These are phyloP conservation scores for Plebejus melissa DNA, from an alignment of 2,888 invertebrate genomes.

Conservation along the genomic window DNA sequence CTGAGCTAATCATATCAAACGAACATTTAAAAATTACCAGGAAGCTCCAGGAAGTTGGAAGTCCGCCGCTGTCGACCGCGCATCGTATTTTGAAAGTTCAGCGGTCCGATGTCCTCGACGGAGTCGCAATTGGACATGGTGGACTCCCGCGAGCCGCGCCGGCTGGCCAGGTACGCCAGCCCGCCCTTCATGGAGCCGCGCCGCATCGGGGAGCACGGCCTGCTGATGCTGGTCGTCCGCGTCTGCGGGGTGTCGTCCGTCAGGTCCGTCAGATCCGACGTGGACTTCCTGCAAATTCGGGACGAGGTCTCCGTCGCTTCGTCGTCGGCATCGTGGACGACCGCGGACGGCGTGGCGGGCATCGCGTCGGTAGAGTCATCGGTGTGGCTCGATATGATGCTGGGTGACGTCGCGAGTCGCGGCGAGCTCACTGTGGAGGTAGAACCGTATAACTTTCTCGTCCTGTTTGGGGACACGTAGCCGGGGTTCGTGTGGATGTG, in stretches of 20 bases:
- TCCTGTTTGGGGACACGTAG: constrained; percentile 75
- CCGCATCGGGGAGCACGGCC: constrained; percentile 82
- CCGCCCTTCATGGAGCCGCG: constrained; percentile 84
- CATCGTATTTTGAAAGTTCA: constrained; percentile 88
- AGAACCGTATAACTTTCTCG: constrained; percentile 64
- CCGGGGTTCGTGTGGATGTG: constrained; percentile 82
- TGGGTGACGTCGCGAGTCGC: constrained; percentile 65
- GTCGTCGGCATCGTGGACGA: constrained; percentile 65
- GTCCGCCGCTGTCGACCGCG: constrained; percentile 88
- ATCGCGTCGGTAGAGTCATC: constrained; percentile 68
- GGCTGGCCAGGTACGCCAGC: constrained; percentile 89
- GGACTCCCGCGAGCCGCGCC: constrained; percentile 90
- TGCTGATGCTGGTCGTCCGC: constrained; percentile 79
- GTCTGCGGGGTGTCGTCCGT: constrained; percentile 80
- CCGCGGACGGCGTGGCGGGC: constrained; percentile 64
- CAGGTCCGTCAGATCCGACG: constrained; percentile 85
- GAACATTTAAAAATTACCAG: constrained; percentile 78
- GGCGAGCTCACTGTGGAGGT: constrained; percentile 70
- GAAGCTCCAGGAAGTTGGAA: constrained; percentile 91
- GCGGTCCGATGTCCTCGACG: constrained; percentile 87
- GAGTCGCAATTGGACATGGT: constrained; percentile 83
- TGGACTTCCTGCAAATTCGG: constrained; percentile 84
- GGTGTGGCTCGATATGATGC: constrained; percentile 72
- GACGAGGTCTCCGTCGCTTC: constrained; percentile 69
- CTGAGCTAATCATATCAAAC: too few relatives aligned